Evolutionary conservation across 2,113 vertebrate species (phyloP).

Genomic region (Cyprinodon brontotheroides): DNA sequence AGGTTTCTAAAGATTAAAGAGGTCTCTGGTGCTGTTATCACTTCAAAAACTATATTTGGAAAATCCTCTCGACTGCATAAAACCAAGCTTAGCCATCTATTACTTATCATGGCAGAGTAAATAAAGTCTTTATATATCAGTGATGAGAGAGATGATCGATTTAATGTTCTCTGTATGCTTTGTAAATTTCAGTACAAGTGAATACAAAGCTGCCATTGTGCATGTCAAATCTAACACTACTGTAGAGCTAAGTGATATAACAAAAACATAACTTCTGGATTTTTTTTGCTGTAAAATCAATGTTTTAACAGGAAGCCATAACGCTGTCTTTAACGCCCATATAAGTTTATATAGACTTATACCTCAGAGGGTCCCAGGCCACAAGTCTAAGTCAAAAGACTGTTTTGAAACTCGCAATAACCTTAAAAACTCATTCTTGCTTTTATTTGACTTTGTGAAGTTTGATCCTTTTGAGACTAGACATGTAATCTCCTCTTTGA

Average conservation of each 20-base stretch:
- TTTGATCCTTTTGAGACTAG: neutral
- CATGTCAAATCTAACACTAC: too few relatives aligned
- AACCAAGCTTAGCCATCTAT: constrained; percentile 18
- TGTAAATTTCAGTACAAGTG: neutral
- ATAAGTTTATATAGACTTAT: neutral
- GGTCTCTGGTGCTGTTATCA: constrained; percentile 25
- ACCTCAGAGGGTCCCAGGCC: neutral
- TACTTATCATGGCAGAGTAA: neutral
- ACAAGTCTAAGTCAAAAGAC: neutral
- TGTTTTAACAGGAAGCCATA: neutral
- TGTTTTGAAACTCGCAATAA: neutral
- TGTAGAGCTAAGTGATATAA: too few relatives aligned
- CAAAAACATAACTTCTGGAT: too few relatives aligned
- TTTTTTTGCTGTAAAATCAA: neutral
- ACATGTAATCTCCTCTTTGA: constrained; percentile 8
- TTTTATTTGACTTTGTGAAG: constrained; percentile 8
- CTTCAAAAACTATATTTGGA: constrained; percentile 10
- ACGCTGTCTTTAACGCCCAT: neutral
- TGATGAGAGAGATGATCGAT: neutral
- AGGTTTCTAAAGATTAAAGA: constrained; percentile 8
- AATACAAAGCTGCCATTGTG: neutral
- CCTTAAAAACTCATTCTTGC: neutral
- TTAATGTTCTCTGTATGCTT: neutral
- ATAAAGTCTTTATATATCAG: constrained; percentile 2
- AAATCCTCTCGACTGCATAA: constrained; percentile 25